phyloP scores from a whole-genome alignment of 2,797 vertebrate genomes.

The Perdix hodgsoniae region DNA sequence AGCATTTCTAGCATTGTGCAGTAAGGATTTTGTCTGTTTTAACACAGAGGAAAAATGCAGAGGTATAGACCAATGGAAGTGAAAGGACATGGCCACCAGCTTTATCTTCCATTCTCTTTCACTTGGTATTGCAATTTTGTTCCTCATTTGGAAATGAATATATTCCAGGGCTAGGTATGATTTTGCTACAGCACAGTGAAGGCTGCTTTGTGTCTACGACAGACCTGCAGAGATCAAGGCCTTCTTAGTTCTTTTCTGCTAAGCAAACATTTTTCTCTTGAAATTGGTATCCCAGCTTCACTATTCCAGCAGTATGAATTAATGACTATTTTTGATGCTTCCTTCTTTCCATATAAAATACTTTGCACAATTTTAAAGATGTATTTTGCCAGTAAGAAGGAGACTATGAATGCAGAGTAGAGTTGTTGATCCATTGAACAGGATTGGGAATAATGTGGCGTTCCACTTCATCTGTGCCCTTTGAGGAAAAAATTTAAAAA shows the following conservation, averaged over 20 bases:
- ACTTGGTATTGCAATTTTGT: neutral
- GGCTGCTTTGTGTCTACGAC: neutral
- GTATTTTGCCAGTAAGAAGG: neutral
- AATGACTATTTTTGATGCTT: neutral
- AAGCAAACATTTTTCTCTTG: neutral
- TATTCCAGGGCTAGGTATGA: neutral
- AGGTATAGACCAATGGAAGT: neutral
- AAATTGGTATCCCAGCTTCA: neutral
- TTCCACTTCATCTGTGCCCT: neutral
- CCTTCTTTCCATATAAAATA: neutral
- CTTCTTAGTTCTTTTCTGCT: neutral
- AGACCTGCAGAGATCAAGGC: neutral
- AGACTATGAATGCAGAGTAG: neutral
- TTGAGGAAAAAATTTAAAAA: accelerated
- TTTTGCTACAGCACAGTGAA: neutral
- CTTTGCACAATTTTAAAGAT: neutral
- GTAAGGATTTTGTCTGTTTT: neutral
- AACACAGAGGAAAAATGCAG: neutral
- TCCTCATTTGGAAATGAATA: neutral
- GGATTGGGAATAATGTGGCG: neutral
- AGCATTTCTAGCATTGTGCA: neutral
- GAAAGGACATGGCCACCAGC: neutral
- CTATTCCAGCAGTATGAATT: neutral
- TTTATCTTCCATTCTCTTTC: neutral
- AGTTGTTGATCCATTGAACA: neutral